Base-by-base conservation (phyloP, 2,797 vertebrate genomes). In the Sciaenops ocellatus region DNA sequence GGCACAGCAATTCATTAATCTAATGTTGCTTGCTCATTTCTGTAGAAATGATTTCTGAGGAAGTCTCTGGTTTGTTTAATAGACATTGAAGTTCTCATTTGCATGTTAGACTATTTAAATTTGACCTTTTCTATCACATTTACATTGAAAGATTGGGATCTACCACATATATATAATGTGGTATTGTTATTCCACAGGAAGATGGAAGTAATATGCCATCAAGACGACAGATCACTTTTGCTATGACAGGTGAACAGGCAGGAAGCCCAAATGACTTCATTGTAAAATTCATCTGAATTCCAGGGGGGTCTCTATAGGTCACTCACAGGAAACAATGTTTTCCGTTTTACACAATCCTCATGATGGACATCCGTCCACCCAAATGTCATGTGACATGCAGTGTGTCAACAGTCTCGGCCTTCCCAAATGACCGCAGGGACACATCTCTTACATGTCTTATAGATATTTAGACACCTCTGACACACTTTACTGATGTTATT, bases 21-120 rank as follows among this genome's bases (percentile, higher is more conserved):
- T 62, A 15, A 44, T 30, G 10, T 34, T 69, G 63, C 72, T 65
- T 69, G 7, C 50, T 82, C 52, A 78, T 57, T 22, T 70, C 22
- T 41, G 51, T 56, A 65, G 28, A 76, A 63, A 60, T 5, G 0
- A 55, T 76, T 82, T 78, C 76, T 15, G 50, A 48, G 66, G 24
- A 82, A 56, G 73, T 73, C 1, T 72, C 3, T 10, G 24, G 5
- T 69, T 51, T n/a, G n/a, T n/a, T n/a, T 30, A 26, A 3, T 38
- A 54, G 3, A 0, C 44, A 55, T 51, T 42, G 13, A 10, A 60
- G 51, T 44, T 69, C 18, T 61, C 10, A 63, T 69, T 54, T 62
- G 9, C 12, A 50, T 46, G 5, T 0, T 0, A 15, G 24, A 26
- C 38, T 1, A 28, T 20, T 60, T 1, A 38, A 18, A 6, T 26